phyloP scores from a whole-genome alignment of 37 sponge, comb jelly and placozoan species.

The Cladorhizidae sp. region DNA sequence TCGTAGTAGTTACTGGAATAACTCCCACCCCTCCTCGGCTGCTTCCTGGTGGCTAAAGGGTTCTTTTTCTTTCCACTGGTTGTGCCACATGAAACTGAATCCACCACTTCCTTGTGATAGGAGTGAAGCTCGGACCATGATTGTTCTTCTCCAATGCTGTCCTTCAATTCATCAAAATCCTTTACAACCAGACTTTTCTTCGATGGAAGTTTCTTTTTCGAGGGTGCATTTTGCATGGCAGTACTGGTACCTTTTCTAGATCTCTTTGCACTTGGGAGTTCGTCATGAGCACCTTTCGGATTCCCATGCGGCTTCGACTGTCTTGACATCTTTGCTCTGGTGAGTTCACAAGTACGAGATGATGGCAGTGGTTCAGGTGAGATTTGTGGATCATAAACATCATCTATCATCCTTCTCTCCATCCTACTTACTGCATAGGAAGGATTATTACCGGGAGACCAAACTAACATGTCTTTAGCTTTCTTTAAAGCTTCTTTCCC shows the following conservation, averaged over 20 bases:
- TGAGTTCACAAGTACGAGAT: too few relatives aligned
- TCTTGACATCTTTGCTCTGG: background rate
- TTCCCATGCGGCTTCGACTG: background rate
- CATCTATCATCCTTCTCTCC: background rate
- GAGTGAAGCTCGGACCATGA: background rate
- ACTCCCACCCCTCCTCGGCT: too few relatives aligned
- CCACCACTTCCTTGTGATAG: background rate
- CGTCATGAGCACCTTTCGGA: background rate
- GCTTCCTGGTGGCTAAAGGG: background rate
- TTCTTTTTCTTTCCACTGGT: background rate
- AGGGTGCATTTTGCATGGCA: background rate
- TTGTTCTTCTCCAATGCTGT: background rate
- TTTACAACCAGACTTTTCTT: too few relatives aligned
- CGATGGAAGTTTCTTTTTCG: background rate
- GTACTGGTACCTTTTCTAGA: background rate
- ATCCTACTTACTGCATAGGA: too few relatives aligned
- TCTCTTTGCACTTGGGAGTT: too few relatives aligned
- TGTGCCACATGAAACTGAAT: too few relatives aligned
- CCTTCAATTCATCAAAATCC: background rate
- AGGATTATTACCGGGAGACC: too few relatives aligned
- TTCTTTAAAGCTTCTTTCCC: background rate
- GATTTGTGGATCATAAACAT: slow-evolving; percentile 4
- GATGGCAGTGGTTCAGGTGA: background rate
- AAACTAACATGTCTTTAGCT: background rate
- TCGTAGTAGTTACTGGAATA: too few relatives aligned